Evolutionary conservation across 2,888 invertebrate genomes (phyloP).

Genomic region (Conomelus anceps): DNA sequence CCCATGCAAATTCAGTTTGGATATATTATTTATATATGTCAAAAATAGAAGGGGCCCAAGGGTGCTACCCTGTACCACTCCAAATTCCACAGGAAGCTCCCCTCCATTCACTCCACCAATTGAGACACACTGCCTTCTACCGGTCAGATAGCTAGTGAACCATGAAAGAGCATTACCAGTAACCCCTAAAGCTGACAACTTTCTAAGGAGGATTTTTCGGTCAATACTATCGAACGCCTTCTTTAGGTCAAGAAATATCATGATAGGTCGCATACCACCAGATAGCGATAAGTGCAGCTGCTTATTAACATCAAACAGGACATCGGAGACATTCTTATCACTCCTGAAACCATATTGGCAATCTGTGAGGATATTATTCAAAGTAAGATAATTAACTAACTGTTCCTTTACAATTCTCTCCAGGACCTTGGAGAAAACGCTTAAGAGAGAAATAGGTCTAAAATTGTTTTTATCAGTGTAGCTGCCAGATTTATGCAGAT

Average conservation of each 20-base stretch:
- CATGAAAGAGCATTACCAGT: too few species aligned
- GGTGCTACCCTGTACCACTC: too few species aligned
- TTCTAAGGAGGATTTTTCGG: not conserved
- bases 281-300: too few species aligned
- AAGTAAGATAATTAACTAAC: too few species aligned
- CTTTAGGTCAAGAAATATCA: constrained; percentile 11
- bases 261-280: not conserved
- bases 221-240: not conserved
- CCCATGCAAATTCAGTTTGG: not conserved
- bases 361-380: too few species aligned
- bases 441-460: constrained; percentile 19
- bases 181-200: not conserved
- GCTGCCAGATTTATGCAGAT: constrained; percentile 21
- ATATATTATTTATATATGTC: constrained; percentile 2
- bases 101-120: not conserved
- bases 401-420: too few species aligned
- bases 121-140: constrained; percentile 14
- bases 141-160: too few species aligned
- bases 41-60: too few species aligned
- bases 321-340: too few species aligned
- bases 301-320: too few species aligned
- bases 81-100: not conserved
- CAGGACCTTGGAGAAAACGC: constrained; percentile 17
- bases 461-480: constrained; percentile 18
- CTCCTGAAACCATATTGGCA: too few species aligned